phyloP scores from a whole-genome alignment of 1,140 invertebrate genomes.

The Meteorus sp. region DNA sequence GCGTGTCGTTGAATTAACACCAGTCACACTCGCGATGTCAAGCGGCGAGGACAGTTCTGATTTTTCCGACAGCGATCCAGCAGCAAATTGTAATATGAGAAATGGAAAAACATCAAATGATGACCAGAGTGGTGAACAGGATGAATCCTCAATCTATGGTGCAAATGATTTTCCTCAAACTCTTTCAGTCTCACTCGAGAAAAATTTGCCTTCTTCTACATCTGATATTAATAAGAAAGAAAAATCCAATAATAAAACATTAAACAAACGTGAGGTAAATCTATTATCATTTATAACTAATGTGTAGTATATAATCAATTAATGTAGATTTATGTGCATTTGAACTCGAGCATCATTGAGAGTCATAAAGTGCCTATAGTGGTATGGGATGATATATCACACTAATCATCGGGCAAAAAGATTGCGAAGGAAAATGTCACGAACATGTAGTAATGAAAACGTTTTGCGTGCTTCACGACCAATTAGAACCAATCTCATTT shows the following conservation, averaged over 20 bases:
- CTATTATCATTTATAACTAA: conserved; percentile 7
- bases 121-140: conserved; percentile 3
- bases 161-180: conserved; percentile 13
- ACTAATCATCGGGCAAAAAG: neutral
- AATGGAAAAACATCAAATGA: neutral
- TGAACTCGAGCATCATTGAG: conserved; percentile 15
- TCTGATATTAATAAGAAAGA: neutral
- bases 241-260: conserved; percentile 8
- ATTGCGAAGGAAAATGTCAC: neutral
- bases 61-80: conserved; percentile 32
- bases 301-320: neutral
- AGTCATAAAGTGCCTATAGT: too few species aligned
- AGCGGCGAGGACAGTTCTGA: conserved; percentile 48
- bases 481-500: too few species aligned
- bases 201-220: neutral
- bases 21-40: conserved; percentile 52
- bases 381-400: neutral
- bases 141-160: conserved; percentile 25
- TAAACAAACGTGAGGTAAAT: conserved; percentile 11
- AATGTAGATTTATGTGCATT: conserved; percentile 21
- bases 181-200: neutral
- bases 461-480: too few species aligned
- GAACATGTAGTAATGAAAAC: too few species aligned
- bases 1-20: conserved; percentile 23
- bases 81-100: conserved; percentile 10